Conservation (phyloP, 2,797 vertebrate species). For the Catamblyrhynchus diadema region DNA sequence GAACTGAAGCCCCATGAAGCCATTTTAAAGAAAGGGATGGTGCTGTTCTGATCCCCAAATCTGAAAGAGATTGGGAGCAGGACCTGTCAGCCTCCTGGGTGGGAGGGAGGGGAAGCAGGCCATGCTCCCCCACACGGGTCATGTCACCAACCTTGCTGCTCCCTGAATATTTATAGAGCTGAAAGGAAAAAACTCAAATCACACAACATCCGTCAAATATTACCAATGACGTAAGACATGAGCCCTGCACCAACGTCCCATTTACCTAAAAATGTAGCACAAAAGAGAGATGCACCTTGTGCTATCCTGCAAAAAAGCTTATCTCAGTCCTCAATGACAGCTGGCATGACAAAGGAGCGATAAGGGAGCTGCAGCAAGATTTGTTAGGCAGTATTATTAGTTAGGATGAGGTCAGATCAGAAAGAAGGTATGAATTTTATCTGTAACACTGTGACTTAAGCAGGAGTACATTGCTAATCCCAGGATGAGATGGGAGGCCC, state of each 20-base stretch:
- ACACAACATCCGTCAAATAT: not conserved
- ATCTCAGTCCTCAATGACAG: constrained; percentile 22
- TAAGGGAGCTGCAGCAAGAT: constrained; percentile 15
- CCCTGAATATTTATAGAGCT: not conserved
- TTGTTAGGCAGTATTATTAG: not conserved
- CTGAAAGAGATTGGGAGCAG: not conserved
- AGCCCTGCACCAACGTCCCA: not conserved
- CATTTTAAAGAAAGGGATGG: not conserved
- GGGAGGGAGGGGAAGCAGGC: not conserved
- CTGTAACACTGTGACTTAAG: not conserved
- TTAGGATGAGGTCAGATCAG: not conserved
- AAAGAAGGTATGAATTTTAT: not conserved
- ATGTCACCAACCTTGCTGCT: not conserved
- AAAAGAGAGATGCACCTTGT: not conserved
- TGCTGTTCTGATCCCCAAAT: not conserved
- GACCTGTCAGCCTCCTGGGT: not conserved
- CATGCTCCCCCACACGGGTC: not conserved
- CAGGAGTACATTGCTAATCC: not conserved
- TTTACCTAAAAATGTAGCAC: not conserved
- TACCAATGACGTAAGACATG: not conserved
- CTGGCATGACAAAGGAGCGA: constrained; percentile 15
- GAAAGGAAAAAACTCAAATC: not conserved
- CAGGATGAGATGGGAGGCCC: accelerated
- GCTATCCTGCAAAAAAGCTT: not conserved
- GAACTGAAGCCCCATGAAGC: not conserved